Evolutionary conservation across 2,113 vertebrate species (phyloP), one percentile per base, ranked within the genome.

Genomic region (Lepisosteus osseus): DNA sequence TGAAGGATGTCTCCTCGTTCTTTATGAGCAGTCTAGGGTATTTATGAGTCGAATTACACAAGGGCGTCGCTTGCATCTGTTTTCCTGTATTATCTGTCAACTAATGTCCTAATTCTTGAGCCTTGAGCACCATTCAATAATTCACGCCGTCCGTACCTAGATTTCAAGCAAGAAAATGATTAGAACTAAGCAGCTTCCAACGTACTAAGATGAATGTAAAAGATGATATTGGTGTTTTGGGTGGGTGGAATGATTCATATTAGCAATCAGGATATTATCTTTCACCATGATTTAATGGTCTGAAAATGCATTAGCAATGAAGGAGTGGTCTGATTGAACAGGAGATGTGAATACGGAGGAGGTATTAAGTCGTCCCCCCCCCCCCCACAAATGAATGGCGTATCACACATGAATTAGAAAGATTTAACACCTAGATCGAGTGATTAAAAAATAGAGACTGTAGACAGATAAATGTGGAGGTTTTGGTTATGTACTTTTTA

Each of bases 301-400:
- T 75, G 74, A 85, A 86, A 90, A 84, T 73, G 80, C 89, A 89
- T 91, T 90, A 88, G 84, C 86, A 81, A 84, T 84, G 86, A 89
- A 79, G 71, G 81, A 82, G 82, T 61, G 3, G 68, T 80, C 80
- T n/a, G 57, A 59, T 12, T 75, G 79, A 80, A 77, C 79, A 86
- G 90, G 87, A 88, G 85, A 82, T 81, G 83, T 64, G 84, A 76
- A 80, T 87, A 78, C 84, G 82, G 78, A 68, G 68, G 62, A 13
- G 78, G 76, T 74, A 83, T 83, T 76, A 79, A 83, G 83, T 81
- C 83, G 15, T 17, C 15, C 15, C 15, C 15, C 29, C 29, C 29
- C 29, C 29, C 29, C 29, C 29, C 29, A 29, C 29, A 29, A 29
- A 29, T 29, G 29, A 29, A 29, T 29, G 29, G 29, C 29, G 29